Evolutionary conservation across 2,797 vertebrate genomes (phyloP).

Genomic region (Cynodonichthys magdalenae): DNA sequence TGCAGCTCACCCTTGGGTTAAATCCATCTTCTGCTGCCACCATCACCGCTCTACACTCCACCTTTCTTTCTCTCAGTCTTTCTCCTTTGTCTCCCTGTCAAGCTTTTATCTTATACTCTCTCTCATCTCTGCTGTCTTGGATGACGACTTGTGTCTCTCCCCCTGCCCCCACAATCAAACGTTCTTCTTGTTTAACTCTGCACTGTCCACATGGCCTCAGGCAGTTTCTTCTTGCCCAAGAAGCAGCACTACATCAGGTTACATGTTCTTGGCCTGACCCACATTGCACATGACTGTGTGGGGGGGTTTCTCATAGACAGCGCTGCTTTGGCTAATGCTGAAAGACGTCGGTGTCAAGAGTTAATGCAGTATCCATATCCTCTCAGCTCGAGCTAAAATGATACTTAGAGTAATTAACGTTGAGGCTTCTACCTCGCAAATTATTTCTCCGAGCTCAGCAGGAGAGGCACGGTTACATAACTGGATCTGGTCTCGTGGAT

Average conservation of each 20-base stretch:
- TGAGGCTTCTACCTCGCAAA: conserved; percentile 42
- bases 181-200: conserved; percentile 35
- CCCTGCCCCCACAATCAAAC: background rate
- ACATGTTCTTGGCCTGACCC: conserved; percentile 37
- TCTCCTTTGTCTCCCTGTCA: conserved; percentile 37
- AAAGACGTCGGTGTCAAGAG: conserved; percentile 14
- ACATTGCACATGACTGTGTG: conserved; percentile 19
- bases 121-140: conserved; percentile 43
- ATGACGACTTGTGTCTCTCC: conserved; percentile 21
- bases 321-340: background rate
- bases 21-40: conserved; percentile 52
- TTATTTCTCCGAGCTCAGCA: conserved; percentile 61
- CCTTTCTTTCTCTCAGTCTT: conserved; percentile 24
- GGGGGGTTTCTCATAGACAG: conserved; percentile 31
- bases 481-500: conserved; percentile 52
- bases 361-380: conserved; percentile 16
- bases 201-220: conserved; percentile 35
- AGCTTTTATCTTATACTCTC: conserved; percentile 43
- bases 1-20: conserved; percentile 69
- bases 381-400: conserved; percentile 33
- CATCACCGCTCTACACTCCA: conserved; percentile 18
- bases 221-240: conserved; percentile 24
- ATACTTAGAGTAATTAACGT: conserved; percentile 64
- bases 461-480: conserved; percentile 60
- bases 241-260: conserved; percentile 44